Evolutionary conservation across 2,113 vertebrate genomes (phyloP).

Genomic region (Catharus minimus): DNA sequence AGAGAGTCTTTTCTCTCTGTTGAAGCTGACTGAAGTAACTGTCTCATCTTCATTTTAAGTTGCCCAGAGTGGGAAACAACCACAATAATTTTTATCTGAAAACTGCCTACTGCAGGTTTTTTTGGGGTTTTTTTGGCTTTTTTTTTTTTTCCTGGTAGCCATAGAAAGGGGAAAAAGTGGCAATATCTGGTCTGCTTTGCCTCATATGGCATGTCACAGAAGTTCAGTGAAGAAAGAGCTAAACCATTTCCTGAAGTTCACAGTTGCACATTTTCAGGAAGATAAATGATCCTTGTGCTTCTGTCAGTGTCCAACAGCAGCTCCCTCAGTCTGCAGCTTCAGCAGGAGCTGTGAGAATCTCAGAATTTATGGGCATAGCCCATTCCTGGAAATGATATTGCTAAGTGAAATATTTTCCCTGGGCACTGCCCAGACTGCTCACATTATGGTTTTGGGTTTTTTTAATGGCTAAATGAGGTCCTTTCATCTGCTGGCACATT

Average conservation of each 20-base stretch:
- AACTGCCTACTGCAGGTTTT: neutral
- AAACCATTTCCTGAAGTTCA: neutral
- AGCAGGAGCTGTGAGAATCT: neutral
- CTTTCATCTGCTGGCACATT: neutral
- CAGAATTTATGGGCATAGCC: neutral
- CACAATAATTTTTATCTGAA: neutral
- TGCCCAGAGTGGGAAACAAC: neutral
- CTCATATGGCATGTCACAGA: neutral
- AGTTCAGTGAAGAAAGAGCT: neutral
- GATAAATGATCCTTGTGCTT: neutral
- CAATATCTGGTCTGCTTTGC: neutral
- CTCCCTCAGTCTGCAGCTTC: neutral
- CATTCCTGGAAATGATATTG: rapidly evolving
- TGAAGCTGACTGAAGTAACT: neutral
- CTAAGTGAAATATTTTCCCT: neutral
- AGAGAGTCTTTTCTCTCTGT: neutral
- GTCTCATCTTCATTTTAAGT: neutral
- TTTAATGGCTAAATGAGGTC: neutral
- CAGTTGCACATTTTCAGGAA: neutral
- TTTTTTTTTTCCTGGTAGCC: too few species aligned
- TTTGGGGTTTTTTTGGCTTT: too few species aligned
- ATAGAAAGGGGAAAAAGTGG: neutral
- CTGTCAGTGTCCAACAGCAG: neutral
- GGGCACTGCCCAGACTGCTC: neutral
- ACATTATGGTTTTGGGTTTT: neutral